Conservation (phyloP, 2,797 vertebrate species). For the Coregonus suidteri region DNA sequence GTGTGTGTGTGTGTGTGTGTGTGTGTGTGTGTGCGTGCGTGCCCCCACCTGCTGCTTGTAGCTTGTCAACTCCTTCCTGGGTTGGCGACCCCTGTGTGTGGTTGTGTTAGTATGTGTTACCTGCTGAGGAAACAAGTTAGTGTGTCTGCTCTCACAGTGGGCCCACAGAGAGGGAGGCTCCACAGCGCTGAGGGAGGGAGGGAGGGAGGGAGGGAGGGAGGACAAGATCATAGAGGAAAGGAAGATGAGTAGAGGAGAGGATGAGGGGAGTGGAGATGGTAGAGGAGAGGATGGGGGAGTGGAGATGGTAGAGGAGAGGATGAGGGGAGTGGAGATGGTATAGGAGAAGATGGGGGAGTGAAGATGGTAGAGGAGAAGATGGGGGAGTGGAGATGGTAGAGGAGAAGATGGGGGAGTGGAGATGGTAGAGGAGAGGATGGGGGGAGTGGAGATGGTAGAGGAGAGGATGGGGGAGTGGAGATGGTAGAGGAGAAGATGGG, state of each 20-base stretch:
- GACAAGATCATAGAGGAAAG: too few relatives aligned
- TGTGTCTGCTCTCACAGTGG: constrained; percentile 72
- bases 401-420: neutral
- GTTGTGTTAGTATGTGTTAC: constrained; percentile 38
- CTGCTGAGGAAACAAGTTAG: constrained; percentile 72
- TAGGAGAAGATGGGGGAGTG: neutral
- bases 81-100: neutral
- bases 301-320: neutral
- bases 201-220: constrained; percentile 19
- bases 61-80: neutral
- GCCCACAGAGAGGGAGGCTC: constrained; percentile 61
- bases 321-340: neutral
- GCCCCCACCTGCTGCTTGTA: neutral
- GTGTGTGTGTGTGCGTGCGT: constrained; percentile 25
- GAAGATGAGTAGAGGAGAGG: too few relatives aligned
- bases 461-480: too few relatives aligned
- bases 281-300: neutral
- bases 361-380: neutral
- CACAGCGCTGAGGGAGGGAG: constrained; percentile 51
- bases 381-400: neutral
- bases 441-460: neutral
- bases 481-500: neutral
- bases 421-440: neutral
- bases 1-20: constrained; percentile 35
- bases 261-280: neutral